Conservation (phyloP, 2,888 invertebrate species). For the Dicycla oo region DNA sequence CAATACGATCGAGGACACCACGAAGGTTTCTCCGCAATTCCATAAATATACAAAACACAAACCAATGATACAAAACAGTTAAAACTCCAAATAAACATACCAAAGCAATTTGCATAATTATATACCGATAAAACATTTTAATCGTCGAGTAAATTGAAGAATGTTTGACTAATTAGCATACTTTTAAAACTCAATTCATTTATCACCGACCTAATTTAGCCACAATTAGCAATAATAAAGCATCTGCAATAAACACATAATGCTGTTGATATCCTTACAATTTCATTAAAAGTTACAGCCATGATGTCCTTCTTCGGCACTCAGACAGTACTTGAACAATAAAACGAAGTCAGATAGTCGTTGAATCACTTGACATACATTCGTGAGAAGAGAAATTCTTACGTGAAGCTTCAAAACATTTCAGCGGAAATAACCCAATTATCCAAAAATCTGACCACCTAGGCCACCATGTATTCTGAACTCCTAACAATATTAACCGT, state of each 20-base stretch:
- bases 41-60: constrained; percentile 23
- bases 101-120: constrained; percentile 40
- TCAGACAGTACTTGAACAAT: constrained; percentile 81
- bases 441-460: not conserved
- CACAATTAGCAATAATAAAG: constrained; percentile 76
- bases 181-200: constrained; percentile 62
- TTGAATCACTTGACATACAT: constrained; percentile 86
- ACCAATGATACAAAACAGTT: constrained; percentile 28
- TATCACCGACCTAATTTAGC: constrained; percentile 74
- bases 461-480: not conserved
- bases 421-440: constrained; percentile 42
- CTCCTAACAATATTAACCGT: not conserved
- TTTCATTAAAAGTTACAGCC: constrained; percentile 80
- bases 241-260: constrained; percentile 74
- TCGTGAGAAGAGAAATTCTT: constrained; percentile 71
- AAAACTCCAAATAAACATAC: constrained; percentile 34
- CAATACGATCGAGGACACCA: constrained; percentile 42
- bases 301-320: constrained; percentile 80
- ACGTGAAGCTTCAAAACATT: constrained; percentile 56
- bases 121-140: constrained; percentile 46
- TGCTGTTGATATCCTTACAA: constrained; percentile 79
- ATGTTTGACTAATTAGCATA: constrained; percentile 58
- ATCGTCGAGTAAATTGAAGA: constrained; percentile 23
- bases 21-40: constrained; percentile 17
- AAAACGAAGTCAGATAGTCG: constrained; percentile 80